A percentile compares a stretch with the other conserved stretches of the same genome.
phyloP scores from a whole-genome alignment of 2,797 vertebrate genomes.

The Pitangus sulphuratus region DNA sequence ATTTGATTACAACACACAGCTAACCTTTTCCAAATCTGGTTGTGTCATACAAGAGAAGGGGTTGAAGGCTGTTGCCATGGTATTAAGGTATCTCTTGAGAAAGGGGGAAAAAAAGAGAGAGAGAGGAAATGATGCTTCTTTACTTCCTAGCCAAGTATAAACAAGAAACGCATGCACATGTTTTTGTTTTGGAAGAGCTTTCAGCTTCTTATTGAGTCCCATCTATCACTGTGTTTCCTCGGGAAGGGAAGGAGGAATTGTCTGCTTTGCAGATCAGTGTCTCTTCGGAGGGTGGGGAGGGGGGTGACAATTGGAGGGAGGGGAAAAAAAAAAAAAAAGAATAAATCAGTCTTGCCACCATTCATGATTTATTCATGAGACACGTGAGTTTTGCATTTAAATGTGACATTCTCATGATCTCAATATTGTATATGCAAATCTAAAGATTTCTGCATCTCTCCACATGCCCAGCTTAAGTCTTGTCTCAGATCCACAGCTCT shows the following conservation, averaged over 20 bases:
- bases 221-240: constrained; percentile 61
- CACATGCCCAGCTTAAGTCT: constrained; percentile 63
- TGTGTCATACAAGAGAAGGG: constrained; percentile 68
- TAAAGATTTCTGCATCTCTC: constrained; percentile 70
- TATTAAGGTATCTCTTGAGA: constrained; percentile 68
- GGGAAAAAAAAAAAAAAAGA: background rate
- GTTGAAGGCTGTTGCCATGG: constrained; percentile 77
- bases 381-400: constrained; percentile 80
- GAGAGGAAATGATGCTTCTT: constrained; percentile 57
- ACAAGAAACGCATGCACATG: constrained; percentile 63
- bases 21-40: constrained; percentile 70
- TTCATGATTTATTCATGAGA: constrained; percentile 80
- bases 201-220: constrained; percentile 52
- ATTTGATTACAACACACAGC: constrained; percentile 67
- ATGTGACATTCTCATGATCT: constrained; percentile 81
- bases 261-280: constrained; percentile 64
- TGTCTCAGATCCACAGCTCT: constrained; percentile 30
- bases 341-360: constrained; percentile 70
- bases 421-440: constrained; percentile 81
- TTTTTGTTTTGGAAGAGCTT: constrained; percentile 65
- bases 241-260: constrained; percentile 65
- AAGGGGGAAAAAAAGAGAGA: background rate
- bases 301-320: constrained; percentile 54
- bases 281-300: background rate
- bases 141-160: constrained; percentile 69